A percentile compares a stretch with the other conserved stretches of the same genome.
phyloP scores from a whole-genome alignment of 2,113 vertebrate species.

The Sturnira hondurensis region DNA sequence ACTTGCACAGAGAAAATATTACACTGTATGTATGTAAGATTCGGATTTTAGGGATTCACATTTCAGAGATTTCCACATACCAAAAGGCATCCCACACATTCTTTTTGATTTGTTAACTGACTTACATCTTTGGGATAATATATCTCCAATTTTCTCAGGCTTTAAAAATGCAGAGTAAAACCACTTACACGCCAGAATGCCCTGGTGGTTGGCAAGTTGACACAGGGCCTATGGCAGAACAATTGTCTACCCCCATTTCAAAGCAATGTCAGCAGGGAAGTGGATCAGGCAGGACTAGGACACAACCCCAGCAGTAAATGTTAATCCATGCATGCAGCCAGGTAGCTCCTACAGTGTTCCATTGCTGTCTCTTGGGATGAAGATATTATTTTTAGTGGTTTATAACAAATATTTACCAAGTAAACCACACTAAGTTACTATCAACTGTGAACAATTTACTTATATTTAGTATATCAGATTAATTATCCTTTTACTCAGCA shows the following conservation, averaged over 20 bases:
- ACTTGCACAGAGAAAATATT: not conserved
- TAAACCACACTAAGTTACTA: not conserved
- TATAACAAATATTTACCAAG: not conserved
- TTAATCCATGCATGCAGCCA: not conserved
- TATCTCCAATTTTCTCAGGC: not conserved
- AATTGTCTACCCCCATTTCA: not conserved
- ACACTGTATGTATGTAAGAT: not conserved
- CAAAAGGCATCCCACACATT: not conserved
- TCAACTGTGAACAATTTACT: not conserved
- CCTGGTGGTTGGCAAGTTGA: not conserved
- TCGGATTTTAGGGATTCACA: not conserved
- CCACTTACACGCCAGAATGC: not conserved
- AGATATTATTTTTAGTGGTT: not conserved
- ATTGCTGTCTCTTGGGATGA: not conserved
- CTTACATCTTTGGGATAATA: not conserved
- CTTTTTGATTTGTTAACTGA: not conserved
- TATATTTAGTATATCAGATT: not conserved
- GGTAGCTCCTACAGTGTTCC: not conserved
- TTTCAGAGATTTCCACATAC: not conserved
- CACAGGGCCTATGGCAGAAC: not conserved
- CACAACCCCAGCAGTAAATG: rapidly evolving
- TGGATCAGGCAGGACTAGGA: no score
- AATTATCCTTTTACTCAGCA: not conserved
- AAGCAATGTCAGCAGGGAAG: not conserved
- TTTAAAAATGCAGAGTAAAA: not conserved